Evolutionary conservation across 2,888 invertebrate species (phyloP), one percentile per base, ranked within the genome.

Genomic region (Acholoe squamosa): DNA sequence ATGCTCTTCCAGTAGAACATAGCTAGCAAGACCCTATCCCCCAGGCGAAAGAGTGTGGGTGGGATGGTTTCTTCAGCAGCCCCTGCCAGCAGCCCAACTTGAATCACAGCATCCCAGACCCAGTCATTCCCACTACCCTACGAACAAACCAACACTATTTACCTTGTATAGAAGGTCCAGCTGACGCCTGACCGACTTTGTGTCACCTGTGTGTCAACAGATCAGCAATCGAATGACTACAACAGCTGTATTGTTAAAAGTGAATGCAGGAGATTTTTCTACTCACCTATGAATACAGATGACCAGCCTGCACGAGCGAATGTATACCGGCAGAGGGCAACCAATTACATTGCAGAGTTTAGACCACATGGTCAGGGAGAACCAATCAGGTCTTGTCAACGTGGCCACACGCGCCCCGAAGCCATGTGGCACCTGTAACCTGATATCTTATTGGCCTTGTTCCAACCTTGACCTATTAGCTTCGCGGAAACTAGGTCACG

Each of bases 331-430:
- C 25, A 16, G 10, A 52, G 54, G n/a, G n/a, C 25, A 67, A 3
- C 89, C 89, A 86, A 86, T 86, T 25, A 52, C 10, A 12, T 52
- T 12, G 54, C 14, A 86, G 54, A 0, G 25, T 25, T 51, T 31
- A 52, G 51, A 86, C 52, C 86, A 90, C 84, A 84, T 90, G 90
- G 19, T 31, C 16, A 25, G 0, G 31, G 33, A 16, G 31, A 56
- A 34, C 90, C 84, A 71, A 90, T 90, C 28, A 88, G 61, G 88
- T 71, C 61, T 67, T 90, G 90, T 90, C 90, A 90, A 90, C 90
- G 90, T 90, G 90, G 90, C 90, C 89, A 33, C 7, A 54, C 0
- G 25, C 43, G 67, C 19, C 51, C 22, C 28, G n/a, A n/a, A 33
- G 56, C 54, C 88, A 88, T 52, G 54, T 56, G 56, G 88, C 52